Conservation (phyloP, 2,888 invertebrate genomes). For the Nymphalis urticae region DNA sequence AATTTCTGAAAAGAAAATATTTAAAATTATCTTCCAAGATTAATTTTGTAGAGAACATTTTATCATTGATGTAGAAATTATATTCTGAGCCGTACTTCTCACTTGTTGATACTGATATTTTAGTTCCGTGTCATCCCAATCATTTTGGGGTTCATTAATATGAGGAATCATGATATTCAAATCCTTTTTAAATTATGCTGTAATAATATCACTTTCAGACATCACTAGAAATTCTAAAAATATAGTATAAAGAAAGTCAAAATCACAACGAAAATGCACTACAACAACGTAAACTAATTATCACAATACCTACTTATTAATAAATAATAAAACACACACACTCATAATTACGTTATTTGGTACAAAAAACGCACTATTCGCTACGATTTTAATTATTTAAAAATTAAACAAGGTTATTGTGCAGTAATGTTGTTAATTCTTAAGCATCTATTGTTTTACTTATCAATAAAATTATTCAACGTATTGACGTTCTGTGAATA, state of each 20-base stretch:
- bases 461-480: conserved; percentile 20
- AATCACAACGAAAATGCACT: too few species aligned
- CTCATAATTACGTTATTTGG: neutral
- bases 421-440: conserved; percentile 1
- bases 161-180: conserved; percentile 55
- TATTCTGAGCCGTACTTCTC: conserved; percentile 46
- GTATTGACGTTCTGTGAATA: conserved; percentile 21
- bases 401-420: neutral
- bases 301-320: too few species aligned
- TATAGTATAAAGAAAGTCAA: neutral
- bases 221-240: conserved; percentile 6
- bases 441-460: conserved; percentile 9
- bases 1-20: conserved; percentile 54
- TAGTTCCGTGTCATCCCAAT: conserved; percentile 49
- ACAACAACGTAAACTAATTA: too few species aligned
- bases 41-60: neutral
- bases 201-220: neutral
- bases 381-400: neutral
- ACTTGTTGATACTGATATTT: conserved; percentile 47
- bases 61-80: neutral
- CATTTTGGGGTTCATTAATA: conserved; percentile 49
- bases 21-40: neutral
- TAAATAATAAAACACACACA: neutral
- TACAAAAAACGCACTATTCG: neutral
- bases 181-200: neutral